Evolutionary conservation across 2,888 invertebrate species (phyloP), one percentile per base, ranked within the genome.

Genomic region (Pachydiplax longipennis): DNA sequence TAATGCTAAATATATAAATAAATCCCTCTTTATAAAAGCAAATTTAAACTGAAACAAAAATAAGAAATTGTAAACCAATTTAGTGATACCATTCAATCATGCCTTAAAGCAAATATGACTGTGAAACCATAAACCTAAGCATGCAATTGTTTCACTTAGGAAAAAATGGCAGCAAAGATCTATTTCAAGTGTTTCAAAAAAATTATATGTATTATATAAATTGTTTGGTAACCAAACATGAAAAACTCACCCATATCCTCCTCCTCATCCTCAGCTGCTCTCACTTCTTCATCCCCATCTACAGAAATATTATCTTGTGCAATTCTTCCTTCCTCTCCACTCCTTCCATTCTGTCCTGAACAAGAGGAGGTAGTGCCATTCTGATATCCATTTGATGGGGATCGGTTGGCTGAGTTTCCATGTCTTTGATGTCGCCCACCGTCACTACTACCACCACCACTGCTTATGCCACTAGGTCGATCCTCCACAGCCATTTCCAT

Each of bases 301-400:
- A 53, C 82, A 82, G 65, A 53, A 35, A 53, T 53, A 0, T 58
- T 87, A 22, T 87, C 87, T 40, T 58, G 61, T 25, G 87, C 87
- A 37, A 65, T 58, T 35, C 58, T 53, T 35, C 53, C 82, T 44
- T 91, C 83, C 22, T 91, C 91, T 35, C 81, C 82, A 48, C 40
- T 58, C 81, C 61, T 81, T 58, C 81, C 91, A 48, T 92, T 92
- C 91, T 92, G 92, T 90, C 92, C 92, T 65, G 91, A 91, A 90
- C 90, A 91, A 81, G 92, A 92, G 53, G 91, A 91, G 81, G 91
- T 91, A 73, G 92, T 92, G 81, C 93, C 93, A 91, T 93, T 93
- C 90, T 92, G 92, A 92, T 93, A 93, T 40, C 93, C 92, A 91
- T 92, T 93, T 91, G 92, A 92, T 90, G 92, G 92, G 92, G 92